Conservation (phyloP, 2,113 vertebrate genomes). For the Potamarius usumacintae region DNA sequence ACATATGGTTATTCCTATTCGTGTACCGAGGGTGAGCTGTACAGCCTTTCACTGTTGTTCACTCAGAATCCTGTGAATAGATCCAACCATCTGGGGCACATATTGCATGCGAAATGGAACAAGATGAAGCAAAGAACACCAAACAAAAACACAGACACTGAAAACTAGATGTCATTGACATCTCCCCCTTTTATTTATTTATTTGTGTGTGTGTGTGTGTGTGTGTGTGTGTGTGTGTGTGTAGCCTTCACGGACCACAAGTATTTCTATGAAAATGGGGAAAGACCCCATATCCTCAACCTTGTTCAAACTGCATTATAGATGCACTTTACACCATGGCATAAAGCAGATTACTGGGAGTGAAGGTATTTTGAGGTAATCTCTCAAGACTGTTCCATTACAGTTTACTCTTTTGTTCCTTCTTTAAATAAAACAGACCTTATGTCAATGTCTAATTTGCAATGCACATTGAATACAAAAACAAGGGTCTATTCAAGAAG, state of each 20-base stretch:
- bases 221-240: constrained; percentile 4
- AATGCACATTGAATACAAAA: constrained; percentile 2
- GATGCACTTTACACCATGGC: constrained; percentile 54
- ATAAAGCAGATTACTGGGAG: background rate
- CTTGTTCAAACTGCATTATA: constrained; percentile 42
- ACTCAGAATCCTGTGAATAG: constrained; percentile 68
- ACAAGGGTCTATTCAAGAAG: constrained; percentile 45
- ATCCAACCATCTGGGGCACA: constrained; percentile 71
- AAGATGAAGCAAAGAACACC: constrained; percentile 61
- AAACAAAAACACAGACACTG: constrained; percentile 58
- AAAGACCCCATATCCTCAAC: constrained; percentile 53
- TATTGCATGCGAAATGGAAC: constrained; percentile 75
- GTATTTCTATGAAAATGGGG: background rate
- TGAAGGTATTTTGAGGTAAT: background rate
- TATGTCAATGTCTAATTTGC: constrained; percentile 7
- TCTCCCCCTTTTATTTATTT: background rate
- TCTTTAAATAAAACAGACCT: constrained; percentile 6
- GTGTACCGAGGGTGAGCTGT: constrained; percentile 72
- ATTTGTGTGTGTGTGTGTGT: background rate
- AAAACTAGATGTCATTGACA: constrained; percentile 43
- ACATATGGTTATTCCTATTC: constrained; percentile 73
- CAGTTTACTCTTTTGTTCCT: constrained; percentile 15
- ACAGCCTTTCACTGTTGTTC: constrained; percentile 68
- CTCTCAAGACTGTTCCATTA: background rate
- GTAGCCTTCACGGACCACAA: background rate